phyloP scores from a whole-genome alignment of 2,113 vertebrate genomes.

The Cebidichthys violaceus region DNA sequence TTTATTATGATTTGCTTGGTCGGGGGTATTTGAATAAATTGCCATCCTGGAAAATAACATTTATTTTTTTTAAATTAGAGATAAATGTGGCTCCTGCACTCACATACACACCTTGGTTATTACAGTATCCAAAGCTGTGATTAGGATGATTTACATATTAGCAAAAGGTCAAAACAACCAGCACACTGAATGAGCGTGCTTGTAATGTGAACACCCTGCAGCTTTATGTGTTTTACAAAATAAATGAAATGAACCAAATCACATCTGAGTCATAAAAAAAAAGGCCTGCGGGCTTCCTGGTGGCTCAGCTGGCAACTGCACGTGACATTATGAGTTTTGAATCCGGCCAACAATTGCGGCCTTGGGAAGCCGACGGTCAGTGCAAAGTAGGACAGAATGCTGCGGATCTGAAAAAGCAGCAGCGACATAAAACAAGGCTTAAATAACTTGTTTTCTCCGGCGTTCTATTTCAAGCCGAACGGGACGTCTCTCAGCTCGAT shows the following conservation, averaged over 20 bases:
- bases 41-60: background rate
- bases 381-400: conserved; percentile 55
- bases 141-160: conserved; percentile 12
- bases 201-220: conserved; percentile 9
- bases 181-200: background rate
- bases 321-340: conserved; percentile 38
- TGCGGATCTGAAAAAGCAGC: background rate
- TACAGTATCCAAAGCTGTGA: background rate
- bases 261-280: conserved; percentile 56
- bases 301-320: conserved; percentile 64
- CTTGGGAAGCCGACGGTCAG: conserved; percentile 39
- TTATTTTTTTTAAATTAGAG: conserved; percentile 20
- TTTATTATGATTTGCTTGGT: conserved; percentile 39
- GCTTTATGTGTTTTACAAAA: conserved; percentile 18
- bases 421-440: conserved; percentile 5
- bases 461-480: conserved; percentile 5
- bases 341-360: conserved; percentile 43
- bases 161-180: background rate
- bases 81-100: conserved; percentile 7
- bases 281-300: conserved; percentile 53
- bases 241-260: conserved; percentile 57
- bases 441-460: conserved; percentile 28
- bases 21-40: conserved; percentile 38
- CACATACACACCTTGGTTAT: background rate
- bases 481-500: background rate